These are phyloP conservation scores for Paracanthobrama guichenoti DNA, from an alignment of 2,113 vertebrate genomes.

Conservation along the genomic window DNA sequence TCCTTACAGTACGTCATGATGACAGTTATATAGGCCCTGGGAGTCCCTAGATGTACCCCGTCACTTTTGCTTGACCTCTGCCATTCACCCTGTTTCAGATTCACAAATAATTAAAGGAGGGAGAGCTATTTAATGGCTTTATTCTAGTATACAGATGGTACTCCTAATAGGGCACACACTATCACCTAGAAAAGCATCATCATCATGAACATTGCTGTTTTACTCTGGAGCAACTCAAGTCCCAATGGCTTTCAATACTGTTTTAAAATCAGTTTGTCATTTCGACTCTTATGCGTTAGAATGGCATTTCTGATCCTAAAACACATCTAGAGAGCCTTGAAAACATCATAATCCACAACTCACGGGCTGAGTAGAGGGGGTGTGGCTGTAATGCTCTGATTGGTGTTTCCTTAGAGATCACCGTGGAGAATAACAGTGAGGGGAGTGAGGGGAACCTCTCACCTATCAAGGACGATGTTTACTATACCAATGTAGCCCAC, in stretches of 20 bases:
- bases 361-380: slow-evolving; percentile 57
- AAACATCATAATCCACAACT: slow-evolving; percentile 63
- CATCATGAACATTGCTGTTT: slow-evolving; percentile 78
- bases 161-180: not conserved
- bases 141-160: not conserved
- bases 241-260: slow-evolving; percentile 10
- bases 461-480: slow-evolving; percentile 86
- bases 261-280: slow-evolving; percentile 47
- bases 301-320: slow-evolving; percentile 37
- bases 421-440: slow-evolving; percentile 93
- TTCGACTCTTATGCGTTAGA: not conserved
- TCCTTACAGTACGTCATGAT: slow-evolving; percentile 55
- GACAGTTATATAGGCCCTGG: slow-evolving; percentile 54
- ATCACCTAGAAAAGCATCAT: slow-evolving; percentile 25
- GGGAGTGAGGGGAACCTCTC: slow-evolving; percentile 90
- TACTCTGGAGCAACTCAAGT: slow-evolving; percentile 66
- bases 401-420: slow-evolving; percentile 90
- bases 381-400: slow-evolving; percentile 73
- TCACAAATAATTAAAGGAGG: not conserved
- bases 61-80: slow-evolving; percentile 48
- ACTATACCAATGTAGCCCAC: slow-evolving; percentile 86
- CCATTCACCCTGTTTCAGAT: not conserved
- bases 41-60: slow-evolving; percentile 59
- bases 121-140: not conserved
- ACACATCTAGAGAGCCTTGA: slow-evolving; percentile 36